These are phyloP conservation scores for Pachycephus smyrnensis DNA, from an alignment of 2,888 invertebrate species.

Conservation along the genomic window DNA sequence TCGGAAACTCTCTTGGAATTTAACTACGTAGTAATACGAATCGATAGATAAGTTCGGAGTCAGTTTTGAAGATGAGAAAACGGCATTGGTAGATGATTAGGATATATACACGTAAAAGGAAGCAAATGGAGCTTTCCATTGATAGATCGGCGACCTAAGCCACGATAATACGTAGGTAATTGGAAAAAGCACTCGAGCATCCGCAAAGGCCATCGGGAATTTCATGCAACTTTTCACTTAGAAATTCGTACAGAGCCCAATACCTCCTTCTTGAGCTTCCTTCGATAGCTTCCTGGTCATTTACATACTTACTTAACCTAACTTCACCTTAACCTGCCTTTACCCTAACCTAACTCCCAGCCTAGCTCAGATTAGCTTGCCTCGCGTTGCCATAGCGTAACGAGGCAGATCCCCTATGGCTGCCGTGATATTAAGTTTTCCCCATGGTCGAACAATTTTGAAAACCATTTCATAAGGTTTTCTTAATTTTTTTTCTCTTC, in stretches of 20 bases:
- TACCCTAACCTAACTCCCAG: not conserved
- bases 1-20: not conserved
- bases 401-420: not conserved
- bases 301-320: not conserved
- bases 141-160: not conserved
- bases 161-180: not conserved
- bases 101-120: not conserved
- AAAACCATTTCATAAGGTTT: not conserved
- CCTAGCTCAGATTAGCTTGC: not conserved
- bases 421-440: not conserved
- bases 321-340: not conserved
- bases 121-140: not conserved
- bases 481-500: not conserved
- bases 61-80: not conserved
- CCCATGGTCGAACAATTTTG: not conserved
- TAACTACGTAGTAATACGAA: not conserved
- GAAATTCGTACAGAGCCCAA: not conserved
- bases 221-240: not conserved
- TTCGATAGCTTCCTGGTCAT: not conserved
- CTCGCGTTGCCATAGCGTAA: not conserved
- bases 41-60: not conserved
- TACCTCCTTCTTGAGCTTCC: not conserved
- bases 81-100: not conserved
- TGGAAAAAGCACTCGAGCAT: not conserved
- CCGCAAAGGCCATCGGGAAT: not conserved